Evolutionary conservation across 2,797 vertebrate species (phyloP), one percentile per base, ranked within the genome.

Genomic region (Scyliorhinus canicula): DNA sequence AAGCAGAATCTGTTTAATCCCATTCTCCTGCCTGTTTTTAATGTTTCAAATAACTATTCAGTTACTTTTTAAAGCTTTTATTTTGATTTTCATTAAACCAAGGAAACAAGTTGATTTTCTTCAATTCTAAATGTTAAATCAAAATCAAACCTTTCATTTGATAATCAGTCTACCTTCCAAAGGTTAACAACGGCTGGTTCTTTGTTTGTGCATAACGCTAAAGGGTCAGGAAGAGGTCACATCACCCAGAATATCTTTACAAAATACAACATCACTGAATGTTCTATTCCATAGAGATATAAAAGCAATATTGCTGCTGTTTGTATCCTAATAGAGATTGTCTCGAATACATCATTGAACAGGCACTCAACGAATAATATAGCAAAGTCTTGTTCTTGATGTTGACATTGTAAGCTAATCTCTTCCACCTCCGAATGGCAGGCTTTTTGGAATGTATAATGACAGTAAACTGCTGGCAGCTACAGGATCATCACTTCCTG

Each of bases 381-480:
- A 82, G 79, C 40, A 47, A 47, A 47, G 21, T 82, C 40, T 44
- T 82, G 44, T 8, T 82, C 77, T 47, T 82, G 79, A 82, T 82
- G 79, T 82, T 82, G 79, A 82, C 44, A 82, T 47, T 47, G 79
- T 82, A 82, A 82, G 44, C 79, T 82, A 82, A 82, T 82, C 79
- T 44, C 79, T 47, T 82, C 44, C 26, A 47, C 40, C 79, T 82
- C 24, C 47, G 44, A 82, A 82, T 47, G 21, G 79, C 79, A 47
- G 21, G 79, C 79, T 47, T 2, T 40, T 47, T 82, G 5, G 44
- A 82, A 47, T 47, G 21, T 24, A 47, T 47, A 47, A 82, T 82
- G 79, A 74, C 40, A 82, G 79, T 47, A 21, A 47, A 82, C 7
- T 82, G 79, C 79, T 47, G 79, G 79, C 44, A 82, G 44, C 40